Evolutionary conservation across 2,797 vertebrate species (phyloP), one percentile per base, ranked within the genome.

Genomic region (Lepilemur ruficaudatus): DNA sequence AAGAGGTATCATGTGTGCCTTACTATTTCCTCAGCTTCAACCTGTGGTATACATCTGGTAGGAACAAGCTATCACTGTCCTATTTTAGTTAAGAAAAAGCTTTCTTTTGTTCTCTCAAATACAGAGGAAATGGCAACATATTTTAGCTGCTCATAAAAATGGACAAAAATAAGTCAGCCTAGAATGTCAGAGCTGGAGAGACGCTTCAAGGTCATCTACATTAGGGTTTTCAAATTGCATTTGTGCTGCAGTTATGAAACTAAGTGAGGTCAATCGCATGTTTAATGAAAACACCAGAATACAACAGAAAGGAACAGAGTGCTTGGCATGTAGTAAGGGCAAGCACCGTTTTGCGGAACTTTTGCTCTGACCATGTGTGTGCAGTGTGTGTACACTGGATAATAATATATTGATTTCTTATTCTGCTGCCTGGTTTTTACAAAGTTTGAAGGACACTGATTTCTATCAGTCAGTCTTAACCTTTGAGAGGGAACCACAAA

Each of bases 71-170:
- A 32, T 83, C 61, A 20, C 0, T 70, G 50, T 73, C 41, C 14
- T 70, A 38, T 76, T 93, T 91, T 78, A 86, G 46, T 84, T 80
- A 93, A 89, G 89, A 13, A 43, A 92, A 78, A 90, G 17, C 12
- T 76, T 61, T 55, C 73, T 61, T 92, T 95, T 82, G 38, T 82
- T 84, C 38, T 92, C 41, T 20, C 52, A 79, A 83, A 95, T 89
- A 38, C 52, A 75, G 22, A 96, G 46, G 41, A 67, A 92, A 94
- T 28, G 70, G 22, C 12, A 81, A 69, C 13, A 25, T 35, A 75
- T 46, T 91, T 63, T 32, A 88, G 67, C 28, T n/a, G 32, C 25
- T 70, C 88, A 57, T 67, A 82, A 50, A 67, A 43, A 48, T 14
- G 22, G 61, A 82, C 32, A 65, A 78, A 93, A 65, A 84, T 61